phyloP scores from a whole-genome alignment of 1,140 invertebrate genomes.

The Hycleus phaleratus region DNA sequence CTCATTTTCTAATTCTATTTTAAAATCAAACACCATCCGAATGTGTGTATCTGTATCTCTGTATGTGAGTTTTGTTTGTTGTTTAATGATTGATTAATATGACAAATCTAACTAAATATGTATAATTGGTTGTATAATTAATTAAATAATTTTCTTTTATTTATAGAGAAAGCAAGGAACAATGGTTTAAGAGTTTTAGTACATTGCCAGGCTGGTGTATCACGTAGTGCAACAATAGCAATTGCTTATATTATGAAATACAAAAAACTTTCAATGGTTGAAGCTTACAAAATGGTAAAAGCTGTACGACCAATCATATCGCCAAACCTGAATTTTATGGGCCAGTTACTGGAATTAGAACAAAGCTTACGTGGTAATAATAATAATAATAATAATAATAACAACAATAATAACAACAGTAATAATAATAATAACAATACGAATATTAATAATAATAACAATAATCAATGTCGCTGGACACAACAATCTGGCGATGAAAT shows the following conservation, averaged over 20 bases:
- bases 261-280: conserved; percentile 75
- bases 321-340: conserved; percentile 96
- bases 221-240: conserved; percentile 87
- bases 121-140: background rate
- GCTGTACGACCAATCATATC: conserved; percentile 82
- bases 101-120: no score
- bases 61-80: no score
- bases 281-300: conserved; percentile 86
- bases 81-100: no score
- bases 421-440: conserved; percentile 42
- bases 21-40: no score
- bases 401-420: conserved; percentile 10
- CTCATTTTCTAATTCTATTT: background rate
- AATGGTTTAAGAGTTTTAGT: conserved; percentile 75
- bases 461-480: conserved; percentile 49
- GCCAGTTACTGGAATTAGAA: conserved; percentile 84
- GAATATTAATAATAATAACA: conserved; percentile 37
- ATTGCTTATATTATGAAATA: conserved; percentile 94
- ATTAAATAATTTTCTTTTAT: conserved; percentile 30
- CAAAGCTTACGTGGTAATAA: conserved; percentile 53
- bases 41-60: no score
- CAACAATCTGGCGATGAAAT: conserved; percentile 47
- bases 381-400: conserved; percentile 18
- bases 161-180: conserved; percentile 79
- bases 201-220: conserved; percentile 93